Evolutionary conservation across 2,888 invertebrate genomes (phyloP).

Genomic region (Sabatieria punctata): DNA sequence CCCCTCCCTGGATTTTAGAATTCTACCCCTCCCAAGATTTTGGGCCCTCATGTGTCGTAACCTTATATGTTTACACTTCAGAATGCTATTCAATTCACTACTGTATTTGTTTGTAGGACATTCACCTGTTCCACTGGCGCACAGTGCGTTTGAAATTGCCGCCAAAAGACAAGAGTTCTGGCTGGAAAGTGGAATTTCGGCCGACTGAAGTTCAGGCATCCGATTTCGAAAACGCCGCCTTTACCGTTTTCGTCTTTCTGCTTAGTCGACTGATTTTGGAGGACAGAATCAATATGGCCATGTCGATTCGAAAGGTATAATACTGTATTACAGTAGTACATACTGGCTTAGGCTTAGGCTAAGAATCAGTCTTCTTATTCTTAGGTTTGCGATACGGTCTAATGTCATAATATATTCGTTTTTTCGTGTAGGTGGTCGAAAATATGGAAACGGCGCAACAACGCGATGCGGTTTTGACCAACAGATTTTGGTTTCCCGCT

Average conservation of each 20-base stretch:
- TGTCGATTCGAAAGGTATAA: conserved; percentile 39
- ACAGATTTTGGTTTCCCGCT: neutral
- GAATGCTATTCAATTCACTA: no score
- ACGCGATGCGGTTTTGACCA: neutral
- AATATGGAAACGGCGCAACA: neutral
- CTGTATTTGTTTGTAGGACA: neutral
- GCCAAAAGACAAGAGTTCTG: conserved; percentile 69
- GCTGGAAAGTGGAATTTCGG: conserved; percentile 95
- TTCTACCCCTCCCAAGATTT: no score
- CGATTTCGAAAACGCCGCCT: conserved; percentile 94
- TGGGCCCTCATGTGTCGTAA: no score
- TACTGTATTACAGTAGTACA: neutral
- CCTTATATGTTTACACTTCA: no score
- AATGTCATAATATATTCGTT: no score
- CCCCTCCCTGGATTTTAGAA: no score
- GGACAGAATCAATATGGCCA: neutral
- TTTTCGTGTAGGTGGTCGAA: neutral
- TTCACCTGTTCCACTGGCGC: conserved; percentile 6
- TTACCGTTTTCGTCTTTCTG: conserved; percentile 83
- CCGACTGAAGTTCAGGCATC: conserved; percentile 89
- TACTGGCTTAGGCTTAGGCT: no score
- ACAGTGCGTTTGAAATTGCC: conserved; percentile 54
- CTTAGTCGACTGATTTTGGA: conserved; percentile 67
- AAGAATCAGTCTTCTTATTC: no score
- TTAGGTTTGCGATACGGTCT: no score